Base-by-base conservation (phyloP, 2,888 invertebrate species). In the Melikaiella ostensackeni region DNA sequence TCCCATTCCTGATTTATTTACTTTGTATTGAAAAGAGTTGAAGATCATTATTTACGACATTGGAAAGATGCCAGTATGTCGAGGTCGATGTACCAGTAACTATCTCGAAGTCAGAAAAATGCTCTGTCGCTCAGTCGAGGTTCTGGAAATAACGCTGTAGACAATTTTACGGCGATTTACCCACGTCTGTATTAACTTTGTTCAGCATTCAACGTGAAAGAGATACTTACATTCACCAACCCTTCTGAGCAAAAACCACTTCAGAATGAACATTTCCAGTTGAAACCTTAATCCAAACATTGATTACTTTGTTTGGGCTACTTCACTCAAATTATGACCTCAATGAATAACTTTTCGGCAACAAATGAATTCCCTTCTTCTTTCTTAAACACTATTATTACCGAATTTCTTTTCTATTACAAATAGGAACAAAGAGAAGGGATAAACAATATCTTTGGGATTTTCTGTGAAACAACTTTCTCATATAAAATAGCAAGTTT, bases 161-260 rank as follows among this genome's bases (percentile, higher is more conserved):
- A 50, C 50, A 50, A 50, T 50, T 50, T 50, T 8, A 50, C 50
- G 50, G n/a, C 9, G 21, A 8, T 50, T 50, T 9, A 50, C n/a
- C n/a, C n/a, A n/a, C 8, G 50, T 21, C 50, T 50, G 50, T 3
- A n/a, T 50, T 50, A n/a, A 21, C 50, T 9, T 50, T 50, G 50
- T n/a, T 50, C 50, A 21, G 50, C 19, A n/a, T 21, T 21, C 50
- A n/a, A 50, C 50, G 50, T n/a, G n/a, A 21, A 50, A 21, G n/a
- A 50, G 50, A 50, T 50, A 50, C n/a, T 50, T 50, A 50, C 50
- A 50, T 50, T 50, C 19, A 21, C 50, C n/a, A 50, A n/a, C n/a
- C n/a, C 50, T n/a, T n/a, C 8, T 8, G 21, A 50, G 1, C 50
- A n/a, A 9, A 6, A n/a, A 50, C 50, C 8, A n/a, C 50, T 16